A percentile compares a stretch with the other conserved stretches of the same genome.
phyloP scores from a whole-genome alignment of 2,113 vertebrate species.

The Paradisaea rubra region DNA sequence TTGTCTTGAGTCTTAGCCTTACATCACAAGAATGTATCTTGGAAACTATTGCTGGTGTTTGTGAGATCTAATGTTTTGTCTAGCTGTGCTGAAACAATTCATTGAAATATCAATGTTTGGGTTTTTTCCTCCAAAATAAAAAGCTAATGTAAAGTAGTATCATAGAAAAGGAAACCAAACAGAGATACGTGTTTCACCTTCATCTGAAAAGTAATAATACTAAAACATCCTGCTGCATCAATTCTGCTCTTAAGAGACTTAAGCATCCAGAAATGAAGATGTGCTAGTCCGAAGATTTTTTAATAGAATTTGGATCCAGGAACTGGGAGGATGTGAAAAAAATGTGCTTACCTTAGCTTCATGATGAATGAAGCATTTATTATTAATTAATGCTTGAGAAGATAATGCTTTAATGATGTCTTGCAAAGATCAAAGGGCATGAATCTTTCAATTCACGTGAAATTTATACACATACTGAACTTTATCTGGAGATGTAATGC shows the following conservation, averaged over 20 bases:
- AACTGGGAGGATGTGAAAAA: neutral
- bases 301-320: neutral
- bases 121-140: neutral
- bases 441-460: neutral
- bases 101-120: neutral
- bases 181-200: neutral
- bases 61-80: neutral
- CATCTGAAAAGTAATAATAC: neutral
- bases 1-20: neutral
- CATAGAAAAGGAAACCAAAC: neutral
- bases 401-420: neutral
- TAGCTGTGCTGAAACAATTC: neutral
- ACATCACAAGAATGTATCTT: neutral
- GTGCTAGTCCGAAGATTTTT: neutral
- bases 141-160: neutral
- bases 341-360: neutral
- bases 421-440: neutral
- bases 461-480: neutral
- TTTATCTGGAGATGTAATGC: neutral
- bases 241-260: neutral
- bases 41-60: neutral
- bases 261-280: neutral
- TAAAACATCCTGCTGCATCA: neutral
- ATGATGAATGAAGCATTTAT: neutral
- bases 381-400: slow-evolving; percentile 9